phyloP scores from a whole-genome alignment of 2,113 vertebrate genomes.

The Notiomystis cincta region DNA sequence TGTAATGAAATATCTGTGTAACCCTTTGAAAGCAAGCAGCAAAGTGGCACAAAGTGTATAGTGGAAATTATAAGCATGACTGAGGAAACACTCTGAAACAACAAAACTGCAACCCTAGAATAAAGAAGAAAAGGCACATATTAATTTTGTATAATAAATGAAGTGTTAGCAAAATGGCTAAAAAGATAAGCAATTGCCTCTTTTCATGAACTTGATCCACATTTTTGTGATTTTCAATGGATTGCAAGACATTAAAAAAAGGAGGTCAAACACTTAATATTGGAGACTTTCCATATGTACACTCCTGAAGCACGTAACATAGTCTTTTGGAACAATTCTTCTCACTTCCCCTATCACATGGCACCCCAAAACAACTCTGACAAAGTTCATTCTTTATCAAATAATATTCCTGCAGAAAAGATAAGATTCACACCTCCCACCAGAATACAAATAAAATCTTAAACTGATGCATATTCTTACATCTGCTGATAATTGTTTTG shows the following conservation, averaged over 20 bases:
- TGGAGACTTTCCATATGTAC: neutral
- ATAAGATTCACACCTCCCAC: neutral
- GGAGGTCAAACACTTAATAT: neutral
- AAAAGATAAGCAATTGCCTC: neutral
- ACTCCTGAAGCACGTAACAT: neutral
- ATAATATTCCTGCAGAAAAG: neutral
- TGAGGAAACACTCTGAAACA: slow-evolving; percentile 90
- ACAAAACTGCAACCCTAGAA: slow-evolving; percentile 88
- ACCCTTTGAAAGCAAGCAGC: slow-evolving; percentile 90
- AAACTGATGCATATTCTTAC: slow-evolving; percentile 75
- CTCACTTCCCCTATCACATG: neutral
- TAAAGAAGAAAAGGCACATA: neutral
- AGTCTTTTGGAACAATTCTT: neutral
- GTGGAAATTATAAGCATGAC: slow-evolving; percentile 91
- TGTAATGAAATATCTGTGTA: slow-evolving; percentile 88
- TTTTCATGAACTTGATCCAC: neutral
- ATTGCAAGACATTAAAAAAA: neutral
- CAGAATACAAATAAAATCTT: neutral
- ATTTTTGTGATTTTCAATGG: neutral
- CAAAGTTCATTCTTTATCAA: neutral
- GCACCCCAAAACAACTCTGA: neutral
- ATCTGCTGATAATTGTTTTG: slow-evolving; percentile 91
- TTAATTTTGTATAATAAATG: neutral
- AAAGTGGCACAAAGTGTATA: slow-evolving; percentile 89
- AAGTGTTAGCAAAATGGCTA: neutral